Percentiles rank a stretch among this genome's conserved stretches.
Evolutionary conservation across 2,888 invertebrate species (phyloP).

Genomic region (Tinea semifulvella): DNA sequence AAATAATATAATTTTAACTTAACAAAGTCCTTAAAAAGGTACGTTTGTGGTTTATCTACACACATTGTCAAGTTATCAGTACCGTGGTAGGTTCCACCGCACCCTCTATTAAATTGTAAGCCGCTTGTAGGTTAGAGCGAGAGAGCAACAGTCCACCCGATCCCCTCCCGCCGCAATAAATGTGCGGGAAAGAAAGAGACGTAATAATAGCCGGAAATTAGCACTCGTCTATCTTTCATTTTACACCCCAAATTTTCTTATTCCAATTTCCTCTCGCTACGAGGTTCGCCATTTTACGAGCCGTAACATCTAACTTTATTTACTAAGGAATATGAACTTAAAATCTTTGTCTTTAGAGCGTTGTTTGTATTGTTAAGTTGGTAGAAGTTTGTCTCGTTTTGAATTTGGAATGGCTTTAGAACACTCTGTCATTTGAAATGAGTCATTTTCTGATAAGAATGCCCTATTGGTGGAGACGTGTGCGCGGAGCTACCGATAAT

Average conservation of each 20-base stretch:
- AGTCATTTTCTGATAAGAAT: constrained; percentile 78
- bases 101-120: constrained; percentile 26
- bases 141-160: constrained; percentile 47
- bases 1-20: too few relatives aligned
- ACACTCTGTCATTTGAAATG: constrained; percentile 74
- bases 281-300: constrained; percentile 39
- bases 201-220: constrained; percentile 73
- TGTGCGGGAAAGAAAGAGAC: constrained; percentile 65
- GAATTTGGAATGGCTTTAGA: constrained; percentile 45
- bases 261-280: constrained; percentile 73
- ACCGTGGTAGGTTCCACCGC: constrained; percentile 17
- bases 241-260: constrained; percentile 82
- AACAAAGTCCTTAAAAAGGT: background rate
- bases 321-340: background rate
- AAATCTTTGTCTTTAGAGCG: constrained; percentile 21
- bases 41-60: constrained; percentile 9
- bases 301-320: constrained; percentile 27
- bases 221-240: constrained; percentile 80
- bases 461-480: constrained; percentile 67
- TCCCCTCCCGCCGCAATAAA: constrained; percentile 52
- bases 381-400: constrained; percentile 36
- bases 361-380: constrained; percentile 23
- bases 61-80: constrained; percentile 20
- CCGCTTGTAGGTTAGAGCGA: constrained; percentile 45
- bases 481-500: constrained; percentile 57